Percentiles rank a stretch among this genome's conserved stretches.
phyloP scores from a whole-genome alignment of 1,140 invertebrate genomes.

The Meteorus sp. region DNA sequence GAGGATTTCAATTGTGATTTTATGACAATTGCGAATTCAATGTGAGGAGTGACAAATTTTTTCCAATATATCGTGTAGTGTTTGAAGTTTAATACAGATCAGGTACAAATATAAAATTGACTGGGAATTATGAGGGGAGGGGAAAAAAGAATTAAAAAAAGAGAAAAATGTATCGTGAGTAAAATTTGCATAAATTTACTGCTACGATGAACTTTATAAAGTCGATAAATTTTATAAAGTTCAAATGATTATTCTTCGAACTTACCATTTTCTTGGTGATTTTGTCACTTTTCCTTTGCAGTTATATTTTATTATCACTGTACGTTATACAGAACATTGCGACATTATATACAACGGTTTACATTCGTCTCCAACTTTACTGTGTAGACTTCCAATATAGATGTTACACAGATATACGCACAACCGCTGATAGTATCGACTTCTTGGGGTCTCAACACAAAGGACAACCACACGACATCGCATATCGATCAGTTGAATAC shows the following conservation, averaged over 20 bases:
- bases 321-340: background rate
- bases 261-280: background rate
- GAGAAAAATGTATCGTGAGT: background rate
- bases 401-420: no score
- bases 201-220: constrained; percentile 6
- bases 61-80: background rate
- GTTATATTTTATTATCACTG: constrained; percentile 1
- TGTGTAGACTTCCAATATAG: background rate
- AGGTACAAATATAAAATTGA: background rate
- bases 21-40: no score
- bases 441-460: constrained; percentile 14
- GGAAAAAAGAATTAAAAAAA: background rate
- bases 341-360: background rate
- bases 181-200: constrained; percentile 18
- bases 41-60: no score
- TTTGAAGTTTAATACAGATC: no score
- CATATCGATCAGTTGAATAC: constrained; percentile 13
- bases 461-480: constrained; percentile 20
- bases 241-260: constrained; percentile 8
- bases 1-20: no score
- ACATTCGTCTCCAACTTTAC: background rate
- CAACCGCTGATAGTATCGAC: no score
- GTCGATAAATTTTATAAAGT: constrained; percentile 12
- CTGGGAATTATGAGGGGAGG: background rate
- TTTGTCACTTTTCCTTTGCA: background rate